Conservation (phyloP, 2,113 vertebrate genomes). For the Meleagris gallopavo region DNA sequence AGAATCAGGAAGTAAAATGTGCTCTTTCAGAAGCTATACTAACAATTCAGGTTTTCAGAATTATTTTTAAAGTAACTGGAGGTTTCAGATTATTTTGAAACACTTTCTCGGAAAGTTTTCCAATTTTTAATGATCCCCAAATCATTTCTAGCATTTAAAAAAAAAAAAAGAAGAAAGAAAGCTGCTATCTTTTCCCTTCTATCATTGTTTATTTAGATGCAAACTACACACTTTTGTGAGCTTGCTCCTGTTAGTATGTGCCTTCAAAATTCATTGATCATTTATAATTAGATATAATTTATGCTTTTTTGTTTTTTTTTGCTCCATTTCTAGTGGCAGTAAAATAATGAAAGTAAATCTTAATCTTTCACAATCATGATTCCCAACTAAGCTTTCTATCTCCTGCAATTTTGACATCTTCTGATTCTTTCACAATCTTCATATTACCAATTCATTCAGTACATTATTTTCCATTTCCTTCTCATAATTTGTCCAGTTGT, state of each 20-base stretch:
- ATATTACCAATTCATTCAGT: not conserved
- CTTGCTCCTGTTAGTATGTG: not conserved
- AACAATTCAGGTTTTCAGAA: not conserved
- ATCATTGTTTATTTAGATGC: not conserved
- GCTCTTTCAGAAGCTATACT: not conserved
- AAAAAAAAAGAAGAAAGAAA: not conserved
- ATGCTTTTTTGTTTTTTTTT: not conserved
- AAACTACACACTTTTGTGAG: not conserved
- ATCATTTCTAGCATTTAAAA: not conserved
- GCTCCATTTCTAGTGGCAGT: not conserved
- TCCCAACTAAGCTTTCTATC: not conserved
- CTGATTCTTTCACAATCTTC: not conserved
- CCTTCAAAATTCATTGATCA: not conserved
- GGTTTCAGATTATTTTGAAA: not conserved
- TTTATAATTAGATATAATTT: not conserved
- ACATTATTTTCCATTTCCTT: not conserved
- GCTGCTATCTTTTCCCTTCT: slow-evolving; percentile 1
- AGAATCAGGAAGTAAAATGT: not conserved
- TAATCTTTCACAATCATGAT: not conserved
- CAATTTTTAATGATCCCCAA: not conserved
- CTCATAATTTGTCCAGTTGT: not conserved
- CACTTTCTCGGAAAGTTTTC: not conserved
- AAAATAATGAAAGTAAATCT: slow-evolving; percentile 17
- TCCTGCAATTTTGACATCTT: not conserved
- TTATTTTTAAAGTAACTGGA: not conserved